Evolutionary conservation across 1,140 invertebrate genomes (phyloP), one percentile per base, ranked within the genome.

Genomic region (Listronotus oregonensis): DNA sequence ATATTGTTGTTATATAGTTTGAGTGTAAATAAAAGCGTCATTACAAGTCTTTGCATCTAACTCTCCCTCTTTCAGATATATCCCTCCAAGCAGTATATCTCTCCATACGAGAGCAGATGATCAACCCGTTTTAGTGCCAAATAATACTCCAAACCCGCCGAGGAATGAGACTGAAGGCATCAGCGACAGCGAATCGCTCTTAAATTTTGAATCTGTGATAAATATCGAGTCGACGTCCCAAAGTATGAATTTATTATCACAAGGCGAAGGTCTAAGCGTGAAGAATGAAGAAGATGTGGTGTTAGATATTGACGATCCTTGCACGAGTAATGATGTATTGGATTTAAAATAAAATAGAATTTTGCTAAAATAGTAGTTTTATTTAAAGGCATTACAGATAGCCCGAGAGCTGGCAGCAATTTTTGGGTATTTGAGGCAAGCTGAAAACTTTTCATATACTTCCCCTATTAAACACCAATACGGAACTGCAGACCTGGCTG

Each of bases 21-120:
- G n/a, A n/a, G n/a, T n/a, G n/a, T n/a, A n/a, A 27, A 27, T 27
- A 27, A 27, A 27, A 27, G 21, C 21, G 2, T 27, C 21, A n/a
- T n/a, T n/a, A n/a, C n/a, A n/a, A n/a, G n/a, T n/a, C n/a, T n/a
- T n/a, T n/a, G n/a, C n/a, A n/a, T 27, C 21, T 27, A 1, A 3
- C 21, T 27, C 21, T 5, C 21, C 5, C 15, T 31, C 14, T 60
- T 47, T 47, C 27, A 66, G 71, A 52, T 72, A 75, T 63, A 73
- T 75, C 37, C 67, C 73, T n/a, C 67, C 71, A 10, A 71, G 62
- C 56, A 60, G 56, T 6, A 58, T 63, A n/a, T 61, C 58, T 27
- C 34, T 68, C 11, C 50, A 61, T 39, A 34, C 14, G 18, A 34
- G 57, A 56, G 37, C 14, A 17, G 44, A 17, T 31, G 51, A 60